Evolutionary conservation across 2,888 invertebrate genomes (phyloP), one percentile per base, ranked within the genome.

Genomic region (Allophyes oxyacanthae): DNA sequence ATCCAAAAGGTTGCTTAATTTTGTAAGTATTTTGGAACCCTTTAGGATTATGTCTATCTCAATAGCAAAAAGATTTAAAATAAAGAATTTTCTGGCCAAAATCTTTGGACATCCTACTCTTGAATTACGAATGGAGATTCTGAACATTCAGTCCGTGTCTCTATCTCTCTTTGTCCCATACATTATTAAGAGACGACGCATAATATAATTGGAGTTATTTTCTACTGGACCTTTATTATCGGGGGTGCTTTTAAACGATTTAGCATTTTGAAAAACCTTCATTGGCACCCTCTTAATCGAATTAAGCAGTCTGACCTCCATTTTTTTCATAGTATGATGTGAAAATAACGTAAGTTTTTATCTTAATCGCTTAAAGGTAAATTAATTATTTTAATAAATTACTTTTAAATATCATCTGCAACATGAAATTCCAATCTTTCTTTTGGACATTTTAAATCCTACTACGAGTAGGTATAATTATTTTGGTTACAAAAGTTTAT

Each of bases 121-220:
- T 82, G 80, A 86, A 87, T 88, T 85, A 84, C 83, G 73, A 84
- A 89, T 86, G 86, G 83, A 87, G 82, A 85, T 84, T 83, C 79
- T 76, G 69, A 78, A 76, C 79, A 73, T 74, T 73, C 67, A 73
- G 71, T 57, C 72, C 64, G 53, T 78, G 60, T 64, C 63, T 50
- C 75, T 55, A 40, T 85, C 84, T 78, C 83, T 60, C 65, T 86
- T 75, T 65, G 14, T 43, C 59, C 11, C 42, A 38, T 45, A 45
- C 41, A 73, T 55, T 56, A 75, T 75, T 85, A 75, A 77, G 81
- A 77, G 85, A 85, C 34, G 60, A 52, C 25, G 54, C 34, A 76
- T 72, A 77, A 77, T 74, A 78, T 79, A 81, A 82, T 85, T 79
- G 78, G 80, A 83, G 78, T 79, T 78, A 81, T 81, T 78, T 81